Conservation (phyloP, 2,797 vertebrate genomes). For the Thalassophryne amazonica region DNA sequence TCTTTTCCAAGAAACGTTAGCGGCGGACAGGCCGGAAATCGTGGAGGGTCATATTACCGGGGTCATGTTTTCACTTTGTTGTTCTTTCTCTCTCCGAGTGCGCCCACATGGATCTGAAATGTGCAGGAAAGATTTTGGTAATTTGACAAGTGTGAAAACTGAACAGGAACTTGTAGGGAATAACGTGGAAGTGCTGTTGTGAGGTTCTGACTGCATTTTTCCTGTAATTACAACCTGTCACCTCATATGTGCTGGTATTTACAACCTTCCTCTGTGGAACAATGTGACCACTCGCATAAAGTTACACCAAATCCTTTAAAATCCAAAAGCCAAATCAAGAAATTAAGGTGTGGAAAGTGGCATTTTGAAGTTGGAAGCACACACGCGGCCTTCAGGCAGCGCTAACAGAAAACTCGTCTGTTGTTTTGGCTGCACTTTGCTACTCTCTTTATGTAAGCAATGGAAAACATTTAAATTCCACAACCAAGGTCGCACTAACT, state of each 20-base stretch:
- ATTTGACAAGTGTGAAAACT: too few species aligned
- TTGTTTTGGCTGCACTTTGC: constrained; percentile 7
- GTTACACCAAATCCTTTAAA: background rate
- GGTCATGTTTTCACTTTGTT: background rate
- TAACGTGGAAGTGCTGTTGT: background rate
- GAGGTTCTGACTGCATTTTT: background rate
- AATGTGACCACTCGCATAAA: background rate
- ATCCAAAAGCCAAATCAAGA: background rate
- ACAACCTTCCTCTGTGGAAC: background rate
- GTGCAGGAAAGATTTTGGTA: too few species aligned
- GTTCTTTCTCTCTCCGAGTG: background rate
- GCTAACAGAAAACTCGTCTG: background rate
- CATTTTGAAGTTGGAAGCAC: background rate
- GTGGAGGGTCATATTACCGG: constrained; percentile 8
- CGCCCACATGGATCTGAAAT: background rate
- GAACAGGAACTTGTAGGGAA: background rate
- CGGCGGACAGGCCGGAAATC: constrained; percentile 26
- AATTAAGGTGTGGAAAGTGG: background rate
- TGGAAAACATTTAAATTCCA: background rate
- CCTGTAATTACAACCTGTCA: background rate
- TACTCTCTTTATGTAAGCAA: constrained; percentile 3
- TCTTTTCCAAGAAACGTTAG: constrained; percentile 53
- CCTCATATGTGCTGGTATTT: background rate
- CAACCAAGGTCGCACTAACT: constrained; percentile 7
- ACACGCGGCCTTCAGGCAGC: background rate